These are phyloP conservation scores for Pyrochroa serraticornis DNA, from an alignment of 2,888 invertebrate genomes.

Conservation along the genomic window DNA sequence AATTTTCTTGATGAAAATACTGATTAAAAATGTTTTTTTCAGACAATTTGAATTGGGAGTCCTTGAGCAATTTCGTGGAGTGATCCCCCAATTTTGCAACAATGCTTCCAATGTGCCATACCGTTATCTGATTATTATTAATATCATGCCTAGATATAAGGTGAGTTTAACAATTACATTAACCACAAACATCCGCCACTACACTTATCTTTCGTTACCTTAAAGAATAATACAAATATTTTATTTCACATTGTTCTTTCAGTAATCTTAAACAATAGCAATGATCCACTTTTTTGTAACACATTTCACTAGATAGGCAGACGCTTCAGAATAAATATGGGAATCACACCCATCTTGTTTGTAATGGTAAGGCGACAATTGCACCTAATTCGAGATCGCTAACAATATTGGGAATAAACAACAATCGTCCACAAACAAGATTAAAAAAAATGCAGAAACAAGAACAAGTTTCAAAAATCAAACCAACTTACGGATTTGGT, in stretches of 20 bases:
- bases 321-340: background rate
- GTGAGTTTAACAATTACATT: constrained; percentile 26
- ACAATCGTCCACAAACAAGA: too few species aligned
- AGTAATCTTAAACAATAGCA: constrained; percentile 21
- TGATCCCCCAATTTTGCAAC: background rate
- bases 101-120: constrained; percentile 19
- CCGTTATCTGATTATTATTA: constrained; percentile 9
- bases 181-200: background rate
- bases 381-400: background rate
- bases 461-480: too few species aligned
- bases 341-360: constrained; percentile 21
- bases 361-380: background rate
- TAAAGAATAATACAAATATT: constrained; percentile 6
- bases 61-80: background rate
- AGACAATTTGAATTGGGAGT: too few species aligned
- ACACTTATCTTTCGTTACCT: too few species aligned
- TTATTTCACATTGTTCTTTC: constrained; percentile 11
- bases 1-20: too few species aligned
- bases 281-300: constrained; percentile 25
- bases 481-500: too few species aligned
- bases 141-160: constrained; percentile 38
- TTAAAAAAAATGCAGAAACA: too few species aligned
- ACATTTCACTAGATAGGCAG: constrained; percentile 4
- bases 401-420: background rate
- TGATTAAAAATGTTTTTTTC: too few species aligned